A percentile compares a stretch with the other conserved stretches of the same genome.
These are phyloP conservation scores for Scarus forsteni DNA, from an alignment of 2,797 vertebrate genomes.

Conservation along the genomic window DNA sequence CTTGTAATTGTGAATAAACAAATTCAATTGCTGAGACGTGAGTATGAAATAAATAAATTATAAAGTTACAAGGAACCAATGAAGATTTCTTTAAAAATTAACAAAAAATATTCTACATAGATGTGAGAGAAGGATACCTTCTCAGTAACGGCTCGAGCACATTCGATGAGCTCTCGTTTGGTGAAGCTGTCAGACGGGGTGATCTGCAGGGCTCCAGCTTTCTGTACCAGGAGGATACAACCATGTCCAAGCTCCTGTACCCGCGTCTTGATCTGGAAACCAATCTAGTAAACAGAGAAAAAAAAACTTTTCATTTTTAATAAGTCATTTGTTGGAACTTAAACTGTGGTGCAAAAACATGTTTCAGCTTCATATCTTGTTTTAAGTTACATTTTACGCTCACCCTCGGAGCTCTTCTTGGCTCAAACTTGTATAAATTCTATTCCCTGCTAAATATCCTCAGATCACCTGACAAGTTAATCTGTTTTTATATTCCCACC, in stretches of 20 bases:
- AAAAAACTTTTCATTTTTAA: not conserved
- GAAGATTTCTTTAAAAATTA: not conserved
- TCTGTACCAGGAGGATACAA: slow-evolving; percentile 98
- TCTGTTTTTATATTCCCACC: no score
- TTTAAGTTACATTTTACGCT: no score
- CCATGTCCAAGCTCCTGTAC: slow-evolving; percentile 98
- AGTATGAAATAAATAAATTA: not conserved
- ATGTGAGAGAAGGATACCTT: slow-evolving; percentile 84
- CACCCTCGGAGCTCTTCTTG: no score
- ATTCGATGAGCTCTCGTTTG: slow-evolving; percentile 96
- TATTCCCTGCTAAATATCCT: no score
- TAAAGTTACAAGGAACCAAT: not conserved
- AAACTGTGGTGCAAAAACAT: not conserved
- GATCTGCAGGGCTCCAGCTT: slow-evolving; percentile 95
- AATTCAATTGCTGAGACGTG: not conserved
- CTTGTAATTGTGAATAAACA: not conserved
- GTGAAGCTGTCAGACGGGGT: slow-evolving; percentile 95
- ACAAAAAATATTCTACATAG: fast-evolving
- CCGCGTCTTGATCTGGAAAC: slow-evolving; percentile 94
- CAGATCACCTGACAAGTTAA: no score
- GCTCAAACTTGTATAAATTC: no score
- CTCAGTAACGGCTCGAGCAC: slow-evolving; percentile 94
- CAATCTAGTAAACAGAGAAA: slow-evolving; percentile 83
- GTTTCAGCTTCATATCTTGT: not conserved
- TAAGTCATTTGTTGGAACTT: not conserved